phyloP scores from a whole-genome alignment of 2,888 invertebrate genomes.

The Dicyrtomina minuta region DNA sequence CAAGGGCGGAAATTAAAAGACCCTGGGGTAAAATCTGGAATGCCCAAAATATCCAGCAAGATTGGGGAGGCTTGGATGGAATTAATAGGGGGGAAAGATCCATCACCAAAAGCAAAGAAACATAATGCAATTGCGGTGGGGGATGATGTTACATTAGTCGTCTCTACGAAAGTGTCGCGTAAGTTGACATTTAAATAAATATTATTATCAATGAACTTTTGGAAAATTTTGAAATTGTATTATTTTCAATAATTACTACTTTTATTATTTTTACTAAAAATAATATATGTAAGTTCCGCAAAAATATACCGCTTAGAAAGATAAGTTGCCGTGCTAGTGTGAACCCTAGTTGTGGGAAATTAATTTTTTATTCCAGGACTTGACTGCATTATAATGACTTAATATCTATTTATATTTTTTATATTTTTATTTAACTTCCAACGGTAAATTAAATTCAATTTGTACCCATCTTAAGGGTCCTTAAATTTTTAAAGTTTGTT shows the following conservation, averaged over 20 bases:
- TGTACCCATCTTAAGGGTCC: no score
- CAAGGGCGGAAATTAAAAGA: constrained; percentile 48
- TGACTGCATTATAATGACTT: no score
- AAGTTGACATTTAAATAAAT: constrained; percentile 17
- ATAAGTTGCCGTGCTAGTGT: no score
- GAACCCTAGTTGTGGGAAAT: no score
- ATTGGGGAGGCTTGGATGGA: constrained; percentile 53
- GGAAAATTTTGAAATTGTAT: background rate
- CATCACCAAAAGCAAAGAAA: constrained; percentile 51
- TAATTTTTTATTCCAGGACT: no score
- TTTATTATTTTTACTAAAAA: no score
- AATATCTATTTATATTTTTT: no score
- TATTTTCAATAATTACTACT: background rate
- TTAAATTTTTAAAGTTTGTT: no score
- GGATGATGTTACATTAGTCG: constrained; percentile 51
- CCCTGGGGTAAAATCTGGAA: constrained; percentile 26
- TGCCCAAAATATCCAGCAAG: constrained; percentile 45
- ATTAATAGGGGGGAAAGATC: constrained; percentile 52
- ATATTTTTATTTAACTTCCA: no score
- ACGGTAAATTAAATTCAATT: no score
- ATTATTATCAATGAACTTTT: background rate
- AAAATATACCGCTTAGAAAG: background rate
- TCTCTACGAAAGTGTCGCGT: constrained; percentile 53
- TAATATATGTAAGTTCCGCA: no score
- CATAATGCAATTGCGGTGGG: constrained; percentile 49